A percentile compares a stretch with the other conserved stretches of the same genome.
These are phyloP conservation scores for Dolomedes plantarius DNA, from an alignment of 2,888 invertebrate genomes.

Conservation along the genomic window DNA sequence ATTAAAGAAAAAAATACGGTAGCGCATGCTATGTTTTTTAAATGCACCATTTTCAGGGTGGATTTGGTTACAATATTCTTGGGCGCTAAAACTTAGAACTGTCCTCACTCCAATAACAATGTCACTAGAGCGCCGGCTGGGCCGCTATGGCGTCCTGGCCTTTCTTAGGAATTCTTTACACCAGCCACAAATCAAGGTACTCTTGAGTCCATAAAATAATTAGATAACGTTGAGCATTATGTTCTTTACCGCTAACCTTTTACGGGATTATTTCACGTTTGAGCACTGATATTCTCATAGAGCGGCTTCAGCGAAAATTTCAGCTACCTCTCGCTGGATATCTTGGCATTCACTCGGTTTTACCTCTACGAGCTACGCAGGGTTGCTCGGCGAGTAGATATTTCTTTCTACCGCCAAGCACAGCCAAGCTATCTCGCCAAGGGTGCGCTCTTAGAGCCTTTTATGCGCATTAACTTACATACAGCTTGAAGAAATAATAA, in stretches of 20 bases:
- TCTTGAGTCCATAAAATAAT: not conserved
- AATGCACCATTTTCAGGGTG: slow-evolving; percentile 38
- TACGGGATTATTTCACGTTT: slow-evolving; percentile 17
- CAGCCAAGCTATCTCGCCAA: slow-evolving; percentile 14
- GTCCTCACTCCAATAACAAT: slow-evolving; percentile 64
- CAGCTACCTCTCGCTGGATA: slow-evolving; percentile 48
- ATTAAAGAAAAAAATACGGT: slow-evolving; percentile 36
- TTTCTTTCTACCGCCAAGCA: slow-evolving; percentile 41
- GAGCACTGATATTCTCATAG: slow-evolving; percentile 21
- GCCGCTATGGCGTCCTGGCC: slow-evolving; percentile 60
- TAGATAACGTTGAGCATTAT: not conserved
- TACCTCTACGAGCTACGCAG: slow-evolving; percentile 63
- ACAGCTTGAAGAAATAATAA: not conserved
- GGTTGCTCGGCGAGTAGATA: slow-evolving; percentile 32
- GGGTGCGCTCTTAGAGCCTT: not conserved
- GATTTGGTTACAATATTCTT: slow-evolving; percentile 20
- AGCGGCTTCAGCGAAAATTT: slow-evolving; percentile 31
- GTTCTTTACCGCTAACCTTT: not conserved
- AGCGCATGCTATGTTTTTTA: slow-evolving; percentile 35
- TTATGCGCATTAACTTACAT: not conserved
- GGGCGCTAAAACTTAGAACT: slow-evolving; percentile 49
- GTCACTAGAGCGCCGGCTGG: slow-evolving; percentile 51
- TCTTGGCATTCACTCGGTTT: slow-evolving; percentile 58
- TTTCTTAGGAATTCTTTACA: slow-evolving; percentile 18
- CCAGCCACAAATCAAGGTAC: not conserved